phyloP scores from a whole-genome alignment of 37 sponge, comb jelly and placozoan species.

The Eunapius fragilis region DNA sequence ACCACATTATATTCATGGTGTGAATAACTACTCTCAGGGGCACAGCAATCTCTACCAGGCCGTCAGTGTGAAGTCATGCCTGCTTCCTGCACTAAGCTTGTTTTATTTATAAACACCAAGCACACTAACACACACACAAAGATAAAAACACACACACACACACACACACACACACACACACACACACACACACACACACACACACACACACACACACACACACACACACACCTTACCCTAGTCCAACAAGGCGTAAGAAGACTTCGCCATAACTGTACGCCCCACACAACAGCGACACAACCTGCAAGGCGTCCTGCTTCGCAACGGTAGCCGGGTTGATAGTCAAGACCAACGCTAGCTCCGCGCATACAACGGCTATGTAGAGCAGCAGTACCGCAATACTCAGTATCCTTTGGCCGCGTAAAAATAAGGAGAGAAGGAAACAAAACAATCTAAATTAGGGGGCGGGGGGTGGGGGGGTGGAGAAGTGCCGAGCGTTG shows the following conservation, averaged over 20 bases:
- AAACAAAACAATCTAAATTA: not conserved
- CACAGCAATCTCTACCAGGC: too few species aligned
- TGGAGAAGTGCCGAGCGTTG: too few species aligned
- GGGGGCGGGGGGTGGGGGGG: too few species aligned
- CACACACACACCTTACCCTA: constrained; percentile 38
- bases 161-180: constrained; percentile 30
- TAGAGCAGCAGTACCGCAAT: constrained; percentile 21
- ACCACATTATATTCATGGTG: not conserved
- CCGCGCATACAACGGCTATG: constrained; percentile 8
- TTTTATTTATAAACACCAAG: not conserved
- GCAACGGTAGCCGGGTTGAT: not conserved
- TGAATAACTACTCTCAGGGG: too few species aligned
- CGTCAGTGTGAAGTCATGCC: too few species aligned
- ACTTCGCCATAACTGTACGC: constrained; percentile 45
- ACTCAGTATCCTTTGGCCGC: not conserved
- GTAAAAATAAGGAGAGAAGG: not conserved
- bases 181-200: constrained; percentile 12
- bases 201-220: constrained; percentile 11
- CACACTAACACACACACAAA: constrained; percentile 16
- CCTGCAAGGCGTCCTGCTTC: constrained; percentile 22
- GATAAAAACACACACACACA: constrained; percentile 24
- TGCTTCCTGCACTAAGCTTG: too few species aligned
- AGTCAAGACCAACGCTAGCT: not conserved
- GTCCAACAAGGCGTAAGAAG: constrained; percentile 39
- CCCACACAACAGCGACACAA: constrained; percentile 38